phyloP scores from a whole-genome alignment of 2,888 invertebrate genomes.

The Bembecia ichneumoniformis region DNA sequence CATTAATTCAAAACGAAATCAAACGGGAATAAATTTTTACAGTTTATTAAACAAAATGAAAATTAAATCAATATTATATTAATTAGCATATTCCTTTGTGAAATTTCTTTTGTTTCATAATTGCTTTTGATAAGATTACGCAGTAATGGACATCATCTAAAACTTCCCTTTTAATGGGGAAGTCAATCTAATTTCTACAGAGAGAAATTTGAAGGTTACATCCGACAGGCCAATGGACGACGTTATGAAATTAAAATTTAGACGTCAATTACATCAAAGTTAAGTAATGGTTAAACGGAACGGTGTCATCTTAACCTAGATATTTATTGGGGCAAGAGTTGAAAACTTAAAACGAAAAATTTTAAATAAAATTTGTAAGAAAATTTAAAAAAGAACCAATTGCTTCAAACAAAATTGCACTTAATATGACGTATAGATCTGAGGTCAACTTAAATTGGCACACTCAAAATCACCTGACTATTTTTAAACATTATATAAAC shows the following conservation, averaged over 20 bases:
- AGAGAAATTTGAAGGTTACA: conserved; percentile 2
- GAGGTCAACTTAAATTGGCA: too few relatives aligned
- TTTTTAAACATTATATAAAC: too few relatives aligned
- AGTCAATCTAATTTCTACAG: conserved; percentile 4
- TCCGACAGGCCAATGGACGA: not conserved
- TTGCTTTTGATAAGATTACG: not conserved
- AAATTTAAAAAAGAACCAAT: too few relatives aligned
- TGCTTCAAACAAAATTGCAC: too few relatives aligned
- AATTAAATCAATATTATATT: not conserved
- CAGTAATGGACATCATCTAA: not conserved
- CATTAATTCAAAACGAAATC: too few relatives aligned
- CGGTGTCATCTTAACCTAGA: not conserved
- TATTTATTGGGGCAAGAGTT: too few relatives aligned
- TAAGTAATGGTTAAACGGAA: not conserved
- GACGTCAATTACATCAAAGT: not conserved
- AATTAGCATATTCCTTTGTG: not conserved
- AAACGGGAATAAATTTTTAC: too few relatives aligned
- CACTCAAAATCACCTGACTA: too few relatives aligned
- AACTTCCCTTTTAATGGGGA: conserved; percentile 12
- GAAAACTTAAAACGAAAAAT: too few relatives aligned
- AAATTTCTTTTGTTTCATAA: not conserved
- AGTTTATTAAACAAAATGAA: not conserved
- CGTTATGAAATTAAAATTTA: not conserved
- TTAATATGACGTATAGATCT: too few relatives aligned
- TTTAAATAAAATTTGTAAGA: too few relatives aligned